Conservation (phyloP, 2,888 invertebrate species). For the Spisula subtruncata region DNA sequence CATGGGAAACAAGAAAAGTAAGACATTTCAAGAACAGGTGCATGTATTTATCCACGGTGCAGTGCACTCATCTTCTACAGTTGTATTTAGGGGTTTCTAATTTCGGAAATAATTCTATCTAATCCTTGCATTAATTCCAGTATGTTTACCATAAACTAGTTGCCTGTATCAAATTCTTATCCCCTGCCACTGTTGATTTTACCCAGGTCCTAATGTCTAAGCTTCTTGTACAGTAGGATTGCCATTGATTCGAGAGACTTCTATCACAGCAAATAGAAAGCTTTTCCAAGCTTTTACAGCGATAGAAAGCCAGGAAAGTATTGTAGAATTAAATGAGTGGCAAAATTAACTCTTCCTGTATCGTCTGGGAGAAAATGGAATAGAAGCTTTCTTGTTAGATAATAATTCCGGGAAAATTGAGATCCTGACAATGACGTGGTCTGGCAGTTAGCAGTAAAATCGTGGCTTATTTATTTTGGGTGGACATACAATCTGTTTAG, state of each 20-base stretch:
- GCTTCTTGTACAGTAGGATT: constrained; percentile 16
- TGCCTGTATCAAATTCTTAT: constrained; percentile 48
- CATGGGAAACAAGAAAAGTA: background rate
- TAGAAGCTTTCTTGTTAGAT: constrained; percentile 13
- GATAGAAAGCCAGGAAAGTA: background rate
- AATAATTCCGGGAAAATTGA: background rate
- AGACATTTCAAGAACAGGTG: constrained; percentile 8
- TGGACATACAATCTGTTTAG: constrained; percentile 7
- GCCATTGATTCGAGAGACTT: constrained; percentile 42
- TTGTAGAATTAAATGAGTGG: constrained; percentile 29
- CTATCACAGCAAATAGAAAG: background rate
- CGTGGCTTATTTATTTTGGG: constrained; percentile 20
- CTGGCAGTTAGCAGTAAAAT: constrained; percentile 6
- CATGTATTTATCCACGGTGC: constrained; percentile 6
- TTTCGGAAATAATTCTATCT: constrained; percentile 24
- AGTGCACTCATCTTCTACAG: background rate
- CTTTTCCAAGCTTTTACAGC: too few species aligned
- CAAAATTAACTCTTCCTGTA: constrained; percentile 32
- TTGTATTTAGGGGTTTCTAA: constrained; percentile 27
- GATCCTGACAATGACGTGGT: constrained; percentile 6
- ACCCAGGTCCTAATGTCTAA: constrained; percentile 22
- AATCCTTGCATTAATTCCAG: constrained; percentile 34
- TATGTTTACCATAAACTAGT: constrained; percentile 33
- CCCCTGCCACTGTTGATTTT: constrained; percentile 52
- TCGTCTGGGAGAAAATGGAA: constrained; percentile 35